Evolutionary conservation across 2,888 invertebrate genomes (phyloP).

Genomic region (Strigamia transsilvanica): DNA sequence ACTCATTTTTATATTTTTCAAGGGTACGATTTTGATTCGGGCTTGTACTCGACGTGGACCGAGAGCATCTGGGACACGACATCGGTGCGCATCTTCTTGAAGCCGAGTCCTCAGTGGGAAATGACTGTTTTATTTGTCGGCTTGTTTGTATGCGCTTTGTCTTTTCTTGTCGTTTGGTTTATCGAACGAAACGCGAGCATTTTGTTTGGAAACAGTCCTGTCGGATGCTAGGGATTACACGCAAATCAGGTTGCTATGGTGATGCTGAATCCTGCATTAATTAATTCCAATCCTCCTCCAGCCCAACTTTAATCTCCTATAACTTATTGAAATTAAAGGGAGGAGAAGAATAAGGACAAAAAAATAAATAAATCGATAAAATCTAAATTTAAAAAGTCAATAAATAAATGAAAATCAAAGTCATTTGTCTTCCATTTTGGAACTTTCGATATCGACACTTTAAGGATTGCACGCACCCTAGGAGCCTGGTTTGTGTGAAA

Average conservation of each 20-base stretch:
- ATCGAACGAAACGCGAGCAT: conserved; percentile 58
- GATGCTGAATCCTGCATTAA: conserved; percentile 31
- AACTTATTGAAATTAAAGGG: no score
- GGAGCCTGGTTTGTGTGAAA: conserved; percentile 13
- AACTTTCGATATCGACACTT: not conserved
- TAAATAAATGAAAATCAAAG: not conserved
- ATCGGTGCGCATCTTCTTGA: conserved; percentile 79
- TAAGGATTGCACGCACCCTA: conserved; percentile 24
- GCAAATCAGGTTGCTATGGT: conserved; percentile 52
- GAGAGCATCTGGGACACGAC: conserved; percentile 82
- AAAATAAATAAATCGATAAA: not conserved
- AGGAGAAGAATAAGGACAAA: not conserved
- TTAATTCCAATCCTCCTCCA: conserved; percentile 10
- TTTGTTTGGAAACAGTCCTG: conserved; percentile 57
- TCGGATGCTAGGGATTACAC: conserved; percentile 31
- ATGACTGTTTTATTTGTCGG: conserved; percentile 69
- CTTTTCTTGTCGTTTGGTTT: conserved; percentile 66
- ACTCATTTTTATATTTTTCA: conserved; percentile 59
- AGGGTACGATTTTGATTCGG: conserved; percentile 78
- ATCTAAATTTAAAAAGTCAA: not conserved
- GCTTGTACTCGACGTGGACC: conserved; percentile 84
- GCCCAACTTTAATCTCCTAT: not conserved
- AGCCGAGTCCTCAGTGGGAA: conserved; percentile 71
- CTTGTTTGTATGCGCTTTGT: conserved; percentile 66
- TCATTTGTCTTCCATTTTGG: conserved; percentile 4